Percentiles rank a stretch among this genome's conserved stretches.
phyloP scores from a whole-genome alignment of 2,888 invertebrate genomes.

The Neoascia interrupta region DNA sequence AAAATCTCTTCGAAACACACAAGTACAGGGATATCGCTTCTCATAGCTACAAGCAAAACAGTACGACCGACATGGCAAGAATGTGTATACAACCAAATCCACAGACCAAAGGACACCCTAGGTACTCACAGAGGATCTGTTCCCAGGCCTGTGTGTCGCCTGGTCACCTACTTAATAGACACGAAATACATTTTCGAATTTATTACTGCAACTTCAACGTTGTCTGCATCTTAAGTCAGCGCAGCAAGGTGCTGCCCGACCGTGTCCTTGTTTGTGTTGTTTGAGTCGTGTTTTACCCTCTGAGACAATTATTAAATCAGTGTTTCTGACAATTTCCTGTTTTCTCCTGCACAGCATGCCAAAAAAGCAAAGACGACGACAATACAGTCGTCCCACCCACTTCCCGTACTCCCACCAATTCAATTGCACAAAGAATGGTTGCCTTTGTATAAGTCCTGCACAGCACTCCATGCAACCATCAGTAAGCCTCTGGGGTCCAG shows the following conservation, averaged over 20 bases:
- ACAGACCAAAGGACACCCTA: neutral
- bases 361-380: slow-evolving; percentile 1
- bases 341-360: neutral
- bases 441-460: neutral
- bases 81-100: neutral
- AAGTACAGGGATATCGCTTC: slow-evolving; percentile 20
- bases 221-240: slow-evolving; percentile 31
- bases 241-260: neutral
- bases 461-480: slow-evolving; percentile 27
- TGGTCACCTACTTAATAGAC: slow-evolving; percentile 55
- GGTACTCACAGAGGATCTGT: too few species aligned
- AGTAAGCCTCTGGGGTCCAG: neutral
- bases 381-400: too few species aligned
- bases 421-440: slow-evolving; percentile 24
- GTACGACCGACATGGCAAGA: slow-evolving; percentile 8
- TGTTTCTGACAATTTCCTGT: slow-evolving; percentile 15
- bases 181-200: slow-evolving; percentile 51
- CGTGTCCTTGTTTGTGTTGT: slow-evolving; percentile 11
- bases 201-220: slow-evolving; percentile 39
- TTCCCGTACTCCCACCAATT: too few species aligned
- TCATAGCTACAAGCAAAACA: slow-evolving; percentile 13
- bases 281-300: slow-evolving; percentile 1
- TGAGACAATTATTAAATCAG: slow-evolving; percentile 7
- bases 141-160: slow-evolving; percentile 10
- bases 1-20: slow-evolving; percentile 16